A percentile compares a stretch with the other conserved stretches of the same genome.
Conservation (phyloP, 2,888 invertebrate genomes). For the Trachelus stipa region DNA sequence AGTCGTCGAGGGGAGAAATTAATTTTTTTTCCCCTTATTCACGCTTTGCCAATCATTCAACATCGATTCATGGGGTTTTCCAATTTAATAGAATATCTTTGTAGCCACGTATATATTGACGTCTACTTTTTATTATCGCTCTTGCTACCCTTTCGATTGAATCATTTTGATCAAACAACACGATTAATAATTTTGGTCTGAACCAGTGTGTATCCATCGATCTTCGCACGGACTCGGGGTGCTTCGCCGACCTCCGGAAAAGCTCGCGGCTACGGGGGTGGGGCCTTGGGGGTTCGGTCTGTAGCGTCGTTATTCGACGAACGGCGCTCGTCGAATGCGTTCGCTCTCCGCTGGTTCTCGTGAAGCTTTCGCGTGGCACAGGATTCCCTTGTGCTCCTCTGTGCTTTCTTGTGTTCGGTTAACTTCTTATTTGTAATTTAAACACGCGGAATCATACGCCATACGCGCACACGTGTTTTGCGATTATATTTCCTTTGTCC, state of each 20-base stretch:
- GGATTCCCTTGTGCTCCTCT: background rate
- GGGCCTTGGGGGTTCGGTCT: conserved; percentile 42
- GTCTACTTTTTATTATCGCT: background rate
- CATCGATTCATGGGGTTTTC: background rate
- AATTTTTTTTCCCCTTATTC: background rate
- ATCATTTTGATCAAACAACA: conserved; percentile 19
- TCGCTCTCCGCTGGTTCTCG: conserved; percentile 20
- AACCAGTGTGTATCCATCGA: conserved; percentile 20
- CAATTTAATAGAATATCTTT: background rate
- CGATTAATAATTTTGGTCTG: conserved; percentile 21
- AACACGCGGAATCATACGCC: background rate
- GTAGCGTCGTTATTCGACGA: conserved; percentile 47
- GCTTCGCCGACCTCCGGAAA: conserved; percentile 35
- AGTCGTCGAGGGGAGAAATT: background rate
- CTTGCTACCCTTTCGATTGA: background rate
- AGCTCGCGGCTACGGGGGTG: conserved; percentile 38
- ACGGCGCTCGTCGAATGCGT: conserved; percentile 39
- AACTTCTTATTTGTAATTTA: background rate
- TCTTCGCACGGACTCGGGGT: conserved; percentile 39
- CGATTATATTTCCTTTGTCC: background rate
- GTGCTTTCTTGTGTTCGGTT: background rate
- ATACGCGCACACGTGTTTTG: background rate
- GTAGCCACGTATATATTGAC: background rate
- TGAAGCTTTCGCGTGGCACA: background rate
- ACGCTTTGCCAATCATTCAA: background rate